Evolutionary conservation across 2,113 vertebrate species (phyloP), one percentile per base, ranked within the genome.

Genomic region (Furnarius figulus): DNA sequence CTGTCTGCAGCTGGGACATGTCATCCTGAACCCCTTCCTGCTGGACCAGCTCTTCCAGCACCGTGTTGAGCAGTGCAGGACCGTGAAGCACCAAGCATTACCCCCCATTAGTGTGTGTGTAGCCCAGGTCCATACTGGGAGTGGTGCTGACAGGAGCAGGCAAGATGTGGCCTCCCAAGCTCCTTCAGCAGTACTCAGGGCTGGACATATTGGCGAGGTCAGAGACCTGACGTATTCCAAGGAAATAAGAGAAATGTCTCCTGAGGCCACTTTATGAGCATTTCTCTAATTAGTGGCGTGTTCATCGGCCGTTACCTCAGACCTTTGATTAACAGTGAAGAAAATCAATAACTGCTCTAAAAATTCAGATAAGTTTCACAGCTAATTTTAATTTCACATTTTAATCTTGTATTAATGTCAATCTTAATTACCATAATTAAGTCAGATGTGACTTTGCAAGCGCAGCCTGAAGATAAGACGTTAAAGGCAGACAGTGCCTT

Each of bases 361-460:
- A 97, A 97, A 96, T 97, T 96, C 97, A 96, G 97, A 97, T 96
- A 96, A 94, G 92, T 98, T 97, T 92, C 93, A 84, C 30, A 33
- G 95, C 86, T 97, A 97, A 97, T 98, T 98, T 96, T 94, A 95
- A 98, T 97, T 98, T 98, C 97, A 97, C 97, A 83, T 98, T 97
- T 97, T 97, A 97, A 97, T 97, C 97, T 96, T 85, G 96, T 97
- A 97, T 98, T 97, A 97, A 97, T 96, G 95, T 95, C 95, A 97
- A 90, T 96, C 94, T 97, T 98, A 98, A 98, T 98, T 96, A 96
- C 96, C 97, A 96, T 97, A 97, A 98, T 98, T 97, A 97, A 97
- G 95, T 96, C 96, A 95, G 96, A 94, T 90, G 94, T 95, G 96
- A 93, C 83, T 94, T 95, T 73, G 87, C n/a, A 47, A 58, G 46